Evolutionary conservation across 92 coral and sea anemone species (phyloP).

Genomic region (Zoanthus sansibaricus): DNA sequence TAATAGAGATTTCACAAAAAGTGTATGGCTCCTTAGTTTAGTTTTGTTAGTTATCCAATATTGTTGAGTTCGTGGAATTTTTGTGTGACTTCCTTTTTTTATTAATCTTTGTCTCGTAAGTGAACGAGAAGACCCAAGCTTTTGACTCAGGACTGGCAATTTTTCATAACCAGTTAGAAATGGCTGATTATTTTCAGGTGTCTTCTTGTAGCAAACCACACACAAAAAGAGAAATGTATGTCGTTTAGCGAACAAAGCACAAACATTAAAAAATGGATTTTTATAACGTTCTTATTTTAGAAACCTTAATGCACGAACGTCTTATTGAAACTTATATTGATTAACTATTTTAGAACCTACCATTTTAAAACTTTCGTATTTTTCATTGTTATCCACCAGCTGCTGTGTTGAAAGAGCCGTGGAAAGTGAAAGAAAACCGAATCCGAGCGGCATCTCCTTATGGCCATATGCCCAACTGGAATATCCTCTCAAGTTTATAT

Average conservation of each 20-base stretch:
- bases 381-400: constrained; percentile 53
- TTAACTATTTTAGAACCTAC: no score
- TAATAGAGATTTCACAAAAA: no score
- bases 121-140: no score
- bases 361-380: not conserved
- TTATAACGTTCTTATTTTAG: no score
- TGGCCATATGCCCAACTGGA: constrained; percentile 99
- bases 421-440: constrained; percentile 91
- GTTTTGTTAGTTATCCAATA: no score
- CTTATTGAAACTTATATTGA: no score
- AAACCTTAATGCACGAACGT: no score
- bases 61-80: no score
- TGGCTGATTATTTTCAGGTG: not conserved
- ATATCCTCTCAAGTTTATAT: constrained; percentile 79
- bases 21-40: no score
- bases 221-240: not conserved
- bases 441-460: constrained; percentile 93
- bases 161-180: not conserved
- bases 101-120: no score
- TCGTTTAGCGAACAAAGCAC: not conserved
- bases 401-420: constrained; percentile 96
- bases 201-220: not conserved
- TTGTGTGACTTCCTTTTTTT: no score
- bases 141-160: not conserved
- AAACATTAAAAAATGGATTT: not conserved